Percentiles rank a stretch among this genome's conserved stretches.
Conservation (phyloP, 2,797 vertebrate species). For the Rhinichthys osculus region DNA sequence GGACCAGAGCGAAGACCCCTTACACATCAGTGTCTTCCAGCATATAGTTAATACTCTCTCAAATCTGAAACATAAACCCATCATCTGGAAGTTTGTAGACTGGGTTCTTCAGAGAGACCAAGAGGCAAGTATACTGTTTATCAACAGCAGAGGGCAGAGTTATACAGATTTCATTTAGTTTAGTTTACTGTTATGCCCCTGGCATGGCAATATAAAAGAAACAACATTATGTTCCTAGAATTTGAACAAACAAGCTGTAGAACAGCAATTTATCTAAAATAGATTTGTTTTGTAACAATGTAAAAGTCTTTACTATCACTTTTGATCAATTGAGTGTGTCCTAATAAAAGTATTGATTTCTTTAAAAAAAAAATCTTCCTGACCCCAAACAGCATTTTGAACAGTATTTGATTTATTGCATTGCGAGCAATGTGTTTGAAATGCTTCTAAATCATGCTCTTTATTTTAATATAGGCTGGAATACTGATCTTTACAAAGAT, state of each 20-base stretch:
- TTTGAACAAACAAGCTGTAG: background rate
- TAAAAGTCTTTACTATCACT: background rate
- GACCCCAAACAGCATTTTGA: background rate
- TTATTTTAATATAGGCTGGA: conserved; percentile 70
- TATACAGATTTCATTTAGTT: background rate
- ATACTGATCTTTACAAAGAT: conserved; percentile 73
- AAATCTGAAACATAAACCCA: conserved; percentile 66
- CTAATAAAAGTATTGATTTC: background rate
- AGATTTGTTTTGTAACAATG: background rate
- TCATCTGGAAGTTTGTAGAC: conserved; percentile 72
- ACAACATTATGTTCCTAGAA: background rate
- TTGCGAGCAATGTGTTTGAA: background rate
- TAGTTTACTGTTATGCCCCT: background rate
- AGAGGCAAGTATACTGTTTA: conserved; percentile 60
- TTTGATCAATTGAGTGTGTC: background rate
- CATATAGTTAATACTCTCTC: conserved; percentile 71
- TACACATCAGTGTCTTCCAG: conserved; percentile 64
- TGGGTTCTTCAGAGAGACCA: conserved; percentile 75
- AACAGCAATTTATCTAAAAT: background rate
- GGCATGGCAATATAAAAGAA: conserved; percentile 2
- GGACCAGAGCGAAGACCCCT: conserved; percentile 60
- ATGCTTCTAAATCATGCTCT: background rate
- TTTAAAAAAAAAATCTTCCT: background rate
- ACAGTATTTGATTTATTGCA: background rate
- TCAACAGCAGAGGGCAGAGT: conserved; percentile 32